Percentiles rank a stretch among this genome's conserved stretches.
These are phyloP conservation scores for Peromyscus melanophrys DNA, from an alignment of 2,797 vertebrate genomes.

Conservation along the genomic window DNA sequence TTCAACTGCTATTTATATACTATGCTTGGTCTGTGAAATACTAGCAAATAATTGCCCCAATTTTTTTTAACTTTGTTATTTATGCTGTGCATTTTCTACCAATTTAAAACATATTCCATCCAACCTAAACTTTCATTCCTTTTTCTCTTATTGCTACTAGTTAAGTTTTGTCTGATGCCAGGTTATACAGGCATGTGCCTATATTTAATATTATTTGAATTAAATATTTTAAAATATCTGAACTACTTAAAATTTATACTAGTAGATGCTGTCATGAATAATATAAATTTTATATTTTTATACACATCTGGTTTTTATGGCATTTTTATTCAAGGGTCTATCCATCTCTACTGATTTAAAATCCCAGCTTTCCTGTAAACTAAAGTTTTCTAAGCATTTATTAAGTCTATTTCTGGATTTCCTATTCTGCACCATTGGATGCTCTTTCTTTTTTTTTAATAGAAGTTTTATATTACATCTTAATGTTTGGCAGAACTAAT, in stretches of 20 bases:
- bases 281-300: conserved; percentile 20
- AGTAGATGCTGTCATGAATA: not conserved
- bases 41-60: not conserved
- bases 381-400: conserved; percentile 29
- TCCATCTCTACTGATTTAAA: conserved; percentile 15
- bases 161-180: not conserved
- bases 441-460: not conserved
- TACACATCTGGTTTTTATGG: not conserved
- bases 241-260: conserved; percentile 13
- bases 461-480: not conserved
- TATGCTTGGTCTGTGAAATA: not conserved
- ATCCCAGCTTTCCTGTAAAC: not conserved
- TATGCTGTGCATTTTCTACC: not conserved
- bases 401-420: not conserved
- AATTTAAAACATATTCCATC: not conserved
- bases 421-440: not conserved
- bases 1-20: not conserved
- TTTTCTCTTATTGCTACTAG: not conserved
- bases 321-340: conserved; percentile 20
- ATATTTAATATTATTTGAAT: not conserved
- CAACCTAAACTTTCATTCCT: not conserved
- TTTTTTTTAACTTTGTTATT: not conserved
- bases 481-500: not conserved
- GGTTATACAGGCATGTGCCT: not conserved
- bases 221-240: conserved; percentile 27